Evolutionary conservation across 2,113 vertebrate genomes (phyloP).

Genomic region (Macquaria australasica): DNA sequence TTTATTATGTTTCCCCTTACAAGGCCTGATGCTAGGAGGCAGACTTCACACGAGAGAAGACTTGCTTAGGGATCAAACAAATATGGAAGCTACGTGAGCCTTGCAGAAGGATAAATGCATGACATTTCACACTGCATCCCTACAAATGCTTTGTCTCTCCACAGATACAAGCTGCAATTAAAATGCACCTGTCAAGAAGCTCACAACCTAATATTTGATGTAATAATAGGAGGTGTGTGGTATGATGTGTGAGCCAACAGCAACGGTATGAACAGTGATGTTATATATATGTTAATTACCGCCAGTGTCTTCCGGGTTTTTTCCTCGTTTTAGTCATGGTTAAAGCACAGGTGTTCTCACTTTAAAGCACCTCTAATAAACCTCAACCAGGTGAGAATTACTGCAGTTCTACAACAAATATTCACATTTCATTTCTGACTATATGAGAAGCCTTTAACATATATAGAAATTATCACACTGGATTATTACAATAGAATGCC

Average conservation of each 20-base stretch:
- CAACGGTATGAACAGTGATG: background rate
- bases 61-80: conserved; percentile 20
- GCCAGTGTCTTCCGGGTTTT: background rate
- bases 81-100: background rate
- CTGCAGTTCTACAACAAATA: background rate
- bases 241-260: background rate
- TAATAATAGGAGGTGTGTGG: background rate
- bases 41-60: conserved; percentile 69
- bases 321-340: background rate
- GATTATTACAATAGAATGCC: background rate
- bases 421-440: background rate
- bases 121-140: background rate
- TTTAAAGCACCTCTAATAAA: conserved; percentile 4
- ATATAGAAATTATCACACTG: background rate
- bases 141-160: background rate
- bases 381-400: background rate
- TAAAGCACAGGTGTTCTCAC: background rate
- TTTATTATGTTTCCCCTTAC: conserved; percentile 66
- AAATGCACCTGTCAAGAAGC: conserved; percentile 26
- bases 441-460: background rate
- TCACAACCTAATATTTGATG: background rate
- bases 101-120: background rate
- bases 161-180: conserved; percentile 1
- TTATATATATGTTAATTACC: conserved; percentile 9
- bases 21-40: conserved; percentile 56